Base-by-base conservation (phyloP, 1,140 invertebrate species). In the Pseudomyrmex gracilis region DNA sequence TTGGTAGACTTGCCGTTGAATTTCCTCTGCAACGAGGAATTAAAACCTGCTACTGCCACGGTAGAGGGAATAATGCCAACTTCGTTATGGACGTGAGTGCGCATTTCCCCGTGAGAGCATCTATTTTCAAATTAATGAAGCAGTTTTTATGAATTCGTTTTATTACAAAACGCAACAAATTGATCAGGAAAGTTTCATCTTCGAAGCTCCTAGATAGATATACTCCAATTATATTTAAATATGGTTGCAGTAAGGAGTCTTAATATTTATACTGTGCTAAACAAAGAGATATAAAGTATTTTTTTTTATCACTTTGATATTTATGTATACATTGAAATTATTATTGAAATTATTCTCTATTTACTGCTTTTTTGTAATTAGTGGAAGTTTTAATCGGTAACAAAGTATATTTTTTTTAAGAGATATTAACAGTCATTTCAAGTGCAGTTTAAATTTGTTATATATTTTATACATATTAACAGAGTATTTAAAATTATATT, bases 21-120 rank as follows among this genome's bases (percentile, higher is more conserved):
- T 73, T 99, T 99, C 93, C 95, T 99, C 17, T 96, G 95, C 86
- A 96, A 98, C 86, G 98, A 98, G 94, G 95, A 95, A 66, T 94
- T 99, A 22, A 97, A 97, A 34, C 98, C 98, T 2, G 95, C 96
- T 71, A 95, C 96, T 53, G 96, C 96, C 66, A 97, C 97, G 63
- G 97, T 98, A 91, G 98, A 98, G 93, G 97, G 97, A 61, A 97
- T 97, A 86, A 96, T 97, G 95, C 97, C 97, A 13, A 97, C 97
- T 45, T 94, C 96, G 15, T 92, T 98, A 20, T 98, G 97, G 97
- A 97, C 96, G 58, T 97, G 95, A 78, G 20, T 57, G 17, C 55
- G 22, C 2, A n/a, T 58, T 4, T 1, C 24, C 7, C 53, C 13
- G 45, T 17, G 1, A 67, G 34, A 15, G 0, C 45, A 64, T 20